Percentiles rank a stretch among this genome's conserved stretches.
Conservation (phyloP, 1,140 invertebrate species). For the Tetramorium parvispinum region DNA sequence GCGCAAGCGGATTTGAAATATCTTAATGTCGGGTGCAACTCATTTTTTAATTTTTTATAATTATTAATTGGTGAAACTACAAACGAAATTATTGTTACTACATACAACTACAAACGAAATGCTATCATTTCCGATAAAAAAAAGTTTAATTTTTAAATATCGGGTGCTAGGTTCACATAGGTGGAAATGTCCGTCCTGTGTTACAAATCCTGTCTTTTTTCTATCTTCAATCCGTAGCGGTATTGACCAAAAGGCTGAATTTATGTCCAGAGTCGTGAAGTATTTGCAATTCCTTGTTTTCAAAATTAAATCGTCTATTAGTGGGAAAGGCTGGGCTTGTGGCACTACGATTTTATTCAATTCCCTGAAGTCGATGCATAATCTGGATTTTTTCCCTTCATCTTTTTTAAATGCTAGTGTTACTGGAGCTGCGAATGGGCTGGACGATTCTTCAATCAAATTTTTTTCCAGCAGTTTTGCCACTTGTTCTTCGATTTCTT, state of each 20-base stretch:
- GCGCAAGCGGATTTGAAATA: no score
- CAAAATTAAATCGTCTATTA: slow-evolving; percentile 8
- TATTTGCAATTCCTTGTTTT: background rate
- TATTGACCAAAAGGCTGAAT: slow-evolving; percentile 30
- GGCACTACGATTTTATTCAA: slow-evolving; percentile 8
- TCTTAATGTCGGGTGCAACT: no score
- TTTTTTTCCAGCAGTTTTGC: background rate
- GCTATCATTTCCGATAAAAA: no score
- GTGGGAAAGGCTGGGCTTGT: slow-evolving; percentile 20
- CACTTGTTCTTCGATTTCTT: slow-evolving; percentile 24
- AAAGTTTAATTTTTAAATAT: no score
- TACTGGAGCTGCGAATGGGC: slow-evolving; percentile 33
- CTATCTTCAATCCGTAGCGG: background rate
- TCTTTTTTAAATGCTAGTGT: background rate
- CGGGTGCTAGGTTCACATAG: no score
- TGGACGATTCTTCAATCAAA: slow-evolving; percentile 27
- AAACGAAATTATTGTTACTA: no score
- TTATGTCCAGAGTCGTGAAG: background rate
- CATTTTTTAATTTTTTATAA: no score
- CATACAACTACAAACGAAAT: no score
- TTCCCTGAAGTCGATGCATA: background rate
- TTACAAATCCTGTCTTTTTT: background rate
- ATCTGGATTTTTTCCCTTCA: background rate
- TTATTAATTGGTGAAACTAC: no score
- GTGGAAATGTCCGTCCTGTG: background rate